Percentiles rank a stretch among this genome's conserved stretches.
Conservation (phyloP, 2,888 invertebrate species). For the Litoditis marina region DNA sequence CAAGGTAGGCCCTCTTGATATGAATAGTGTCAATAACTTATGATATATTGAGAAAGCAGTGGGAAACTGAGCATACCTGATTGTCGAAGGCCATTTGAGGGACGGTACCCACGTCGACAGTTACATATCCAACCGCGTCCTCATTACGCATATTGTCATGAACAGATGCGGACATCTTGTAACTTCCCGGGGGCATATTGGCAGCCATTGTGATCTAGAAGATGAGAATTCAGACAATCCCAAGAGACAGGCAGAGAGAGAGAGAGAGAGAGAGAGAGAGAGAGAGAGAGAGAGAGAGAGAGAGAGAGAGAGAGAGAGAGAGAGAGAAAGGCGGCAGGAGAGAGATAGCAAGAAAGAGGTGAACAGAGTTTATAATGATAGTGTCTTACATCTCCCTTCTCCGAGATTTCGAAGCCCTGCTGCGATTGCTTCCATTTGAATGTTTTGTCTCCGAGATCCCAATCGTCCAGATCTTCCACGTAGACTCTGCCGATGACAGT, state of each 20-base stretch:
- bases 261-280: too few species aligned
- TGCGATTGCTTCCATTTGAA: constrained; percentile 75
- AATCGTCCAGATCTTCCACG: constrained; percentile 94
- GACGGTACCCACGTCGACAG: constrained; percentile 87
- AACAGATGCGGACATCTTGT: constrained; percentile 63
- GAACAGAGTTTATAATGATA: too few species aligned
- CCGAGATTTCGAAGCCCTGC: constrained; percentile 70
- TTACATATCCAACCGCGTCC: constrained; percentile 92
- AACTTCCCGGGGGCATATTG: constrained; percentile 83
- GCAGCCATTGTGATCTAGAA: constrained; percentile 87
- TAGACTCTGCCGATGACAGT: constrained; percentile 91
- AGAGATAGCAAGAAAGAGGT: too few species aligned
- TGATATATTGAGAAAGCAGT: too few species aligned
- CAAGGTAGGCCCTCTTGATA: too few species aligned
- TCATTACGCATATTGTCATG: constrained; percentile 80
- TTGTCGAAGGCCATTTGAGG: constrained; percentile 91
- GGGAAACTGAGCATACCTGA: too few species aligned
- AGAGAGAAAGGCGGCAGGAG: too few species aligned
- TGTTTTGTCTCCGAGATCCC: constrained; percentile 95
- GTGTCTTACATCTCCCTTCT: constrained; percentile 25
- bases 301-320: too few species aligned
- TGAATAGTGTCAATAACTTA: too few species aligned
- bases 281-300: too few species aligned
- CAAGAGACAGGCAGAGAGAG: too few species aligned
- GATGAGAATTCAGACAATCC: too few species aligned